Base-by-base conservation (phyloP, 2,888 invertebrate species). In the Caenorhabditis sp. region DNA sequence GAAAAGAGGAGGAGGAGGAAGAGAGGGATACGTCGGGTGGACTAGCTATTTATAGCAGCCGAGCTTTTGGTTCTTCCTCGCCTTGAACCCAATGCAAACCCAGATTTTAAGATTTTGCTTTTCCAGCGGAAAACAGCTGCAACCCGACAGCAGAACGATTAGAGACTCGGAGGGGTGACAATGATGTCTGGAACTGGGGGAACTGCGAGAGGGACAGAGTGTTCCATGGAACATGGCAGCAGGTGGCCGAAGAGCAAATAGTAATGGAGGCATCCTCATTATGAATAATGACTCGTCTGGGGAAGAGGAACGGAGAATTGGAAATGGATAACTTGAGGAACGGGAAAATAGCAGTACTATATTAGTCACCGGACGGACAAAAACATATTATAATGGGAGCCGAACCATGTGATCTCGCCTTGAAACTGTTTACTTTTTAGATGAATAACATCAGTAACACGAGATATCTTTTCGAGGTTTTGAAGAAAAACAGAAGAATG, bases 11-110 rank as follows among this genome's bases (percentile, higher is more conserved):
- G 37, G 51, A 28, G 51, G 20, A 13, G 47, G 18, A 47, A 47
- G 47, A 15, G 40, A 15, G 47, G 6, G 18, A 20, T 32, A 50
- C 32, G 64, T 64, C 18, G 47, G 3, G 47, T 18, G 47, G 18
- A 47, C 47, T 55, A 22, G 37, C 65, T 67, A 67, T 67, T 67
- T 67, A 40, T 67, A 67, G 65, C 51, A 18, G 40, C 55, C 22
- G 55, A 3, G 18, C 18, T 4, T n/a, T 47, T 67, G 65, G 6
- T 40, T 40, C 40, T 40, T 40, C 40, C 40, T 32, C 32, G 4
- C 5, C 9, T 32, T 40, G 40, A 13, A 40, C 40, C 40, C 40
- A 40, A 13, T 9, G 5, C 32, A 40, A 40, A 67, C 55, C 65
- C 65, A 40, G 51, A 67, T 26, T 53, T 32, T 15, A n/a, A 20